These are phyloP conservation scores for Macropis europaea DNA, from an alignment of 2,888 invertebrate genomes.

Conservation along the genomic window DNA sequence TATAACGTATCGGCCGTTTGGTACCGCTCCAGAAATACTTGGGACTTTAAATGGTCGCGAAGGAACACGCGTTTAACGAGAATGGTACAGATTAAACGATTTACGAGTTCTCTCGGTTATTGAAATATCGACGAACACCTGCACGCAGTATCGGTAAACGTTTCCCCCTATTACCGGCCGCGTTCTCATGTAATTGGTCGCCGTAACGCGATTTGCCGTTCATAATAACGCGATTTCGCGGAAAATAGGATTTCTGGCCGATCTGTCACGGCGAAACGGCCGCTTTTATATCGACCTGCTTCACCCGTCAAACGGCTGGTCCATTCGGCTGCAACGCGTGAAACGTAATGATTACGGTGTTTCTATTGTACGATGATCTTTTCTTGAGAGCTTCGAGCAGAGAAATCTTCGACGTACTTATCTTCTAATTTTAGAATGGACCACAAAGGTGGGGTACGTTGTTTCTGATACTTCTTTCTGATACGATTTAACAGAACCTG, in stretches of 20 bases:
- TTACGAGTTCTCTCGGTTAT: slow-evolving; percentile 36
- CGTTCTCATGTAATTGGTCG: slow-evolving; percentile 27
- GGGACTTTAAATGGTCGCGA: slow-evolving; percentile 19
- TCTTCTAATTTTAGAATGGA: too few relatives aligned
- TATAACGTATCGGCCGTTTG: slow-evolving; percentile 45
- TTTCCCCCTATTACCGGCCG: slow-evolving; percentile 20
- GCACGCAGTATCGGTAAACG: slow-evolving; percentile 26
- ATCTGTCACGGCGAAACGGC: neutral
- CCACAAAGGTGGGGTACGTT: too few relatives aligned
- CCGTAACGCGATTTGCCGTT: slow-evolving; percentile 40
- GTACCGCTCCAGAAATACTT: slow-evolving; percentile 29
- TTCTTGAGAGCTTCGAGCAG: too few relatives aligned
- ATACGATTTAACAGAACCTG: too few relatives aligned
- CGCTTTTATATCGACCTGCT: neutral
- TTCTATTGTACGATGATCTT: too few relatives aligned
- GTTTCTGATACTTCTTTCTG: too few relatives aligned
- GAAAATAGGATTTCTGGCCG: slow-evolving; percentile 27
- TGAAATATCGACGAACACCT: slow-evolving; percentile 36
- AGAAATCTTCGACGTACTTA: too few relatives aligned
- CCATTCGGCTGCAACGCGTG: too few relatives aligned
- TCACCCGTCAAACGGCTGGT: too few relatives aligned
- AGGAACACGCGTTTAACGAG: slow-evolving; percentile 44
- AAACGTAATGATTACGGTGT: too few relatives aligned
- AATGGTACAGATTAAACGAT: slow-evolving; percentile 46
- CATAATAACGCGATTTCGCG: slow-evolving; percentile 33